Percentiles rank a stretch among this genome's conserved stretches.
Evolutionary conservation across 2,113 vertebrate genomes (phyloP).

Genomic region (Hippotragus niger): DNA sequence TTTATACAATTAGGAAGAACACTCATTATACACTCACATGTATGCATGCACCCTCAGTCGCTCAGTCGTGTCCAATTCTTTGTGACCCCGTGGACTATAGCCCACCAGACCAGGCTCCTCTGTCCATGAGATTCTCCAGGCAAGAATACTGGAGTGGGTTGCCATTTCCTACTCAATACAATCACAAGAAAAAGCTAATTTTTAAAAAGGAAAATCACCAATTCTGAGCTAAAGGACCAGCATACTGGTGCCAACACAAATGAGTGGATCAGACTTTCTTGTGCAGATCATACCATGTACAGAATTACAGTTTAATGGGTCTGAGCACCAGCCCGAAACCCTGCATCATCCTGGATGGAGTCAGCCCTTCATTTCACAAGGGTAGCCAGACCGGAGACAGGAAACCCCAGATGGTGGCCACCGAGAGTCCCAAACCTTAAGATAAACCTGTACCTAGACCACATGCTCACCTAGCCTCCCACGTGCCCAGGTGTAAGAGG

Average conservation of each 20-base stretch:
- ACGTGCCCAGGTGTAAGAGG: neutral
- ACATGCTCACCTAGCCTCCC: neutral
- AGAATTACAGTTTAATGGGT: no score
- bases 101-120: neutral
- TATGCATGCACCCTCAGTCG: neutral
- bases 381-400: neutral
- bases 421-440: rapidly evolving
- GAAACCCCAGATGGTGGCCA: neutral
- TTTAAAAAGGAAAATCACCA: neutral
- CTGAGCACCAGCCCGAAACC: neutral
- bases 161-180: neutral
- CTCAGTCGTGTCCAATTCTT: neutral
- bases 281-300: rapidly evolving
- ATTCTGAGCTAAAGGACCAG: neutral
- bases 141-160: neutral
- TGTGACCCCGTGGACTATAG: neutral
- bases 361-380: neutral
- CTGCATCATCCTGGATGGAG: neutral
- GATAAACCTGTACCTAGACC: neutral
- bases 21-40: neutral
- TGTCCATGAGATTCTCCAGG: neutral
- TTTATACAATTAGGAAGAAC: neutral
- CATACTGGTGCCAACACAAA: rapidly evolving
- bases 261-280: neutral
- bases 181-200: neutral